phyloP scores from a whole-genome alignment of 2,888 invertebrate species.

The Metacarcinus magister region DNA sequence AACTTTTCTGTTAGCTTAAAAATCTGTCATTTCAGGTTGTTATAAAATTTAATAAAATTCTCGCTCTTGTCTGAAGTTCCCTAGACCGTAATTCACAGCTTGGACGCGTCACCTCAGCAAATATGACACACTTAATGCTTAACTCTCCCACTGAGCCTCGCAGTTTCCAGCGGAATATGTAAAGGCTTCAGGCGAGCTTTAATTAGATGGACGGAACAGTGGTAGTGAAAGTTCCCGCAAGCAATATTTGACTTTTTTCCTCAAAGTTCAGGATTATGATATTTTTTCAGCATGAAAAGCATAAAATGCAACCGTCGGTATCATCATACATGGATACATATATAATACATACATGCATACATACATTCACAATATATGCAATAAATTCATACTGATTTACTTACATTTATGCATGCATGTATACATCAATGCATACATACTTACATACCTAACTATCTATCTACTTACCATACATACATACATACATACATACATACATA shows the following conservation, averaged over 20 bases:
- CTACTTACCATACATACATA: not conserved
- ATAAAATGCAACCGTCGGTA: not conserved
- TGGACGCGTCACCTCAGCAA: conserved; percentile 34
- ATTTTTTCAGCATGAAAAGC: not conserved
- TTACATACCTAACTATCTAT: too few relatives aligned
- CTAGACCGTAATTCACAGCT: not conserved
- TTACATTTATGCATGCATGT: too few relatives aligned
- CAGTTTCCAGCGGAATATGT: conserved; percentile 35
- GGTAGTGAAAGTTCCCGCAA: conserved; percentile 35
- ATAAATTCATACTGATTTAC: too few relatives aligned
- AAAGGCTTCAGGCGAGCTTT: conserved; percentile 40
- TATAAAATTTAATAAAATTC: conserved; percentile 3
- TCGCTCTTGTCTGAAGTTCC: not conserved
- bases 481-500: not conserved
- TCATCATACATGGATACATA: not conserved
- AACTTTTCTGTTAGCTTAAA: not conserved
- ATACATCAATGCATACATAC: too few relatives aligned
- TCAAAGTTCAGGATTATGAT: not conserved
- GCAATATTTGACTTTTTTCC: not conserved
- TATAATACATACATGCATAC: not conserved
- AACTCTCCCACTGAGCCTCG: not conserved
- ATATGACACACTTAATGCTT: conserved; percentile 36
- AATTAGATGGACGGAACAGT: conserved; percentile 45
- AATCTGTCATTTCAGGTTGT: not conserved
- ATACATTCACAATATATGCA: too few relatives aligned